A percentile compares a stretch with the other conserved stretches of the same genome.
phyloP scores from a whole-genome alignment of 2,113 vertebrate species.

The Gallinago undulata region DNA sequence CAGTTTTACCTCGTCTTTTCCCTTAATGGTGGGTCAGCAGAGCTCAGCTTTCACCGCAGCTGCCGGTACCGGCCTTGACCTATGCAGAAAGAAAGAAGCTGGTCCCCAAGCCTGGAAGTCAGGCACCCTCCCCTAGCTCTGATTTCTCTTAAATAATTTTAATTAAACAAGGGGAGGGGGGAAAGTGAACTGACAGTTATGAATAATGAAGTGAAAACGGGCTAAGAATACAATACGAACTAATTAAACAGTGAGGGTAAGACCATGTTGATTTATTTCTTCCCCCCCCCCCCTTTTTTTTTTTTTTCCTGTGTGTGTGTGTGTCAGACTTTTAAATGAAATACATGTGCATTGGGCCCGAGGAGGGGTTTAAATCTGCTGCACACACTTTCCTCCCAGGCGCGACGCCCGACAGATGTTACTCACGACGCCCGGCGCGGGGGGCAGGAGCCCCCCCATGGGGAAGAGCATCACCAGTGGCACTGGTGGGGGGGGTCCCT shows the following conservation, averaged over 20 bases:
- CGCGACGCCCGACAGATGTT: slow-evolving; percentile 2
- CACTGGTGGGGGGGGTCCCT: accelerated
- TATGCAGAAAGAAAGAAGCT: not conserved
- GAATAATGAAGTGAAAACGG: slow-evolving; percentile 51
- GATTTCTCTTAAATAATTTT: slow-evolving; percentile 45
- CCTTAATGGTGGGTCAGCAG: not conserved
- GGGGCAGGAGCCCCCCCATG: not conserved
- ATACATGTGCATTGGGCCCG: slow-evolving; percentile 40
- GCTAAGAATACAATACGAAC: slow-evolving; percentile 45
- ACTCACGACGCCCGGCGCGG: not conserved
- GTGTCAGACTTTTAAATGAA: slow-evolving; percentile 47
- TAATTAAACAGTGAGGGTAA: slow-evolving; percentile 55
- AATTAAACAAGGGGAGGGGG: slow-evolving; percentile 11
- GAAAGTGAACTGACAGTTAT: slow-evolving; percentile 25
- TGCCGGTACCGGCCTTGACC: slow-evolving; percentile 1
- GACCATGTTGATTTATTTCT: not conserved
- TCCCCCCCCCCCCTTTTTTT: not conserved
- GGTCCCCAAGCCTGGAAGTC: slow-evolving; percentile 6
- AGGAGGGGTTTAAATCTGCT: slow-evolving; percentile 34
- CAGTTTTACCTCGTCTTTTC: not conserved
- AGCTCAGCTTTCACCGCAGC: slow-evolving; percentile 30
- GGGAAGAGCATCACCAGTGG: not conserved
- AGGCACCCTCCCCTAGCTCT: not conserved
- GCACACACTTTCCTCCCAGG: slow-evolving; percentile 10
- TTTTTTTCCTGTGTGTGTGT: not conserved